Conservation (phyloP, 2,888 invertebrate genomes). For the Ennomos erosarius region DNA sequence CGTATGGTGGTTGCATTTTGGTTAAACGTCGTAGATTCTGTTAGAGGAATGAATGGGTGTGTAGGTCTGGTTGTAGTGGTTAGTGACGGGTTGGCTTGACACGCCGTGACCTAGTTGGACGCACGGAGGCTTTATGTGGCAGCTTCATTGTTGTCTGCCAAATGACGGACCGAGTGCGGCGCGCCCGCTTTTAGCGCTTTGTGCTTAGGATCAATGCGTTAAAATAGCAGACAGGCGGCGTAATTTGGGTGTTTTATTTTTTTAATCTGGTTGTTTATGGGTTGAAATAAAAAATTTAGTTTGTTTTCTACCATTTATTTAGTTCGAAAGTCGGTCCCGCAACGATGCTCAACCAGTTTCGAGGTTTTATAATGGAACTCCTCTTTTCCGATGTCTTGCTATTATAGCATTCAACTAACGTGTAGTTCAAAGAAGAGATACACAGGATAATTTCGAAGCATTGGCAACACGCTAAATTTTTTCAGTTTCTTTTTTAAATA, state of each 20-base stretch:
- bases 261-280: background rate
- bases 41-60: slow-evolving; percentile 2
- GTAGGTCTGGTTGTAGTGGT: slow-evolving; percentile 36
- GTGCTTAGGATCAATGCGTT: slow-evolving; percentile 13
- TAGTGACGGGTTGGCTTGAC: slow-evolving; percentile 23
- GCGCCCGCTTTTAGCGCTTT: slow-evolving; percentile 11
- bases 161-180: slow-evolving; percentile 40
- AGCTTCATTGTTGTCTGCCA: slow-evolving; percentile 45
- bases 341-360: too few relatives aligned
- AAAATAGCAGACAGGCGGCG: slow-evolving; percentile 7
- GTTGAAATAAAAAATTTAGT: too few relatives aligned
- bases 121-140: slow-evolving; percentile 45
- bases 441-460: too few relatives aligned
- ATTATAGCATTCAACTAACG: too few relatives aligned
- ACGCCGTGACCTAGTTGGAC: slow-evolving; percentile 50
- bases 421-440: too few relatives aligned
- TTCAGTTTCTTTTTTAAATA: too few relatives aligned
- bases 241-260: background rate
- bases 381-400: too few relatives aligned
- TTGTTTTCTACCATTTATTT: too few relatives aligned
- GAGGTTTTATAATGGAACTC: too few relatives aligned
- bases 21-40: slow-evolving; percentile 20
- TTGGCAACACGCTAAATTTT: too few relatives aligned
- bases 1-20: slow-evolving; percentile 16
- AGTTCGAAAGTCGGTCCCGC: too few relatives aligned